phyloP scores from a whole-genome alignment of 2,888 invertebrate genomes.

The Ramazzottius varieornatus region DNA sequence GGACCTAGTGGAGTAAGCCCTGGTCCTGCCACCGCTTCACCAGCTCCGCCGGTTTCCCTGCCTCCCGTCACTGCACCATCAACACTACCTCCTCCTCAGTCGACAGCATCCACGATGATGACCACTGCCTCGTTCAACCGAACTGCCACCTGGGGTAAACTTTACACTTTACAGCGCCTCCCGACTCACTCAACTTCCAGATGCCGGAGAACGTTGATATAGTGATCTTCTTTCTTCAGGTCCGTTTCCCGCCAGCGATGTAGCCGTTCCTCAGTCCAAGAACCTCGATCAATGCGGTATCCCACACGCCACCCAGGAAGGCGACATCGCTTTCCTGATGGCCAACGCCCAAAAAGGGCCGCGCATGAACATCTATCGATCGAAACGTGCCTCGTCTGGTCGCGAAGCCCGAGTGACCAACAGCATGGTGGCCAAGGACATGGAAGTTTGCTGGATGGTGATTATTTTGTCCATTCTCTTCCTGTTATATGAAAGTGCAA shows the following conservation, averaged over 20 bases:
- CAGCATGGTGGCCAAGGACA: slow-evolving; percentile 1
- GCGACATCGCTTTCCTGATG: neutral
- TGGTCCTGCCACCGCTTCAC: neutral
- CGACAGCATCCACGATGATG: no score
- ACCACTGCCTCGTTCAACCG: no score
- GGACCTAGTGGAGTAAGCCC: neutral
- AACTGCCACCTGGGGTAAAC: neutral
- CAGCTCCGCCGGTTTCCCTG: neutral
- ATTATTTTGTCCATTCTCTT: neutral
- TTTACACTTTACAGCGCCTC: no score
- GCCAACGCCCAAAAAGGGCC: neutral
- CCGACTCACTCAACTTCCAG: no score
- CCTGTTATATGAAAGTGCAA: neutral
- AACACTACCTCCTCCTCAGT: neutral
- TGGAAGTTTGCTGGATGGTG: slow-evolving; percentile 4
- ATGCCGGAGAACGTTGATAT: no score
- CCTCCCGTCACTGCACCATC: neutral
- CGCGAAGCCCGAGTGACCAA: neutral
- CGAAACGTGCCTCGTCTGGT: neutral
- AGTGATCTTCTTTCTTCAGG: no score
- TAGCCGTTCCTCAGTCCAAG: neutral
- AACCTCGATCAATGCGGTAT: neutral
- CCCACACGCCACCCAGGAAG: neutral
- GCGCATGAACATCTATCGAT: neutral
- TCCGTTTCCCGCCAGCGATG: neutral